Base-by-base conservation (phyloP, 2,888 invertebrate species). In the Zeuzera pyrina region DNA sequence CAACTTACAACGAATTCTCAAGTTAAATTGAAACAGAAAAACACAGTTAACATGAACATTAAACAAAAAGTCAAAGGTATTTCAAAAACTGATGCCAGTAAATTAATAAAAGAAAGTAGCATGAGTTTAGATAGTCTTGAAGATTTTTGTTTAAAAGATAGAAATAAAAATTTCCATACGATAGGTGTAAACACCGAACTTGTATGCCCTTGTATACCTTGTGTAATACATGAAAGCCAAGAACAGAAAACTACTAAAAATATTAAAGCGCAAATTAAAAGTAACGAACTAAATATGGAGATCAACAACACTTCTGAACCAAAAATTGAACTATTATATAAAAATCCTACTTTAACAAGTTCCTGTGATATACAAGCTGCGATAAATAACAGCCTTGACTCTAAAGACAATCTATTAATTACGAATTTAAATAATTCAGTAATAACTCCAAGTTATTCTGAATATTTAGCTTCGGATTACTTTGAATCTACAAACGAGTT, bases 51-150 rank as follows among this genome's bases (percentile, higher is more conserved):
- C n/a, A n/a, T n/a, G n/a, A n/a, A n/a, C n/a, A n/a, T n/a, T n/a
- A n/a, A n/a, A n/a, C n/a, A n/a, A n/a, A n/a, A n/a, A n/a, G n/a
- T n/a, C n/a, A n/a, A n/a, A n/a, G n/a, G n/a, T n/a, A n/a, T n/a
- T n/a, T n/a, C n/a, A n/a, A n/a, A n/a, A 38, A 1, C 39, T 12
- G 38, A 45, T 31, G 19, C 25, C 36, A 6, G 36, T 41, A 23
- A 56, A 51, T 38, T 38, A 41, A 16, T 39, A 16, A 73, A 73
- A 60, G 73, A 74, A 50, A 70, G 42, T 30, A 76, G 61, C 29
- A 70, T 81, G 56, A 83, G 81, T 47, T 51, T 73, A 42, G 81
- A 79, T 41, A 83, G 81, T 41, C 61, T 81, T 24, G 79, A 81
- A 27, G 67, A 66, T 29, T 33, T 35, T 34, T 21, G 48, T 36